Conservation (phyloP, 2,797 vertebrate species). For the Neomorphus geoffroyi region DNA sequence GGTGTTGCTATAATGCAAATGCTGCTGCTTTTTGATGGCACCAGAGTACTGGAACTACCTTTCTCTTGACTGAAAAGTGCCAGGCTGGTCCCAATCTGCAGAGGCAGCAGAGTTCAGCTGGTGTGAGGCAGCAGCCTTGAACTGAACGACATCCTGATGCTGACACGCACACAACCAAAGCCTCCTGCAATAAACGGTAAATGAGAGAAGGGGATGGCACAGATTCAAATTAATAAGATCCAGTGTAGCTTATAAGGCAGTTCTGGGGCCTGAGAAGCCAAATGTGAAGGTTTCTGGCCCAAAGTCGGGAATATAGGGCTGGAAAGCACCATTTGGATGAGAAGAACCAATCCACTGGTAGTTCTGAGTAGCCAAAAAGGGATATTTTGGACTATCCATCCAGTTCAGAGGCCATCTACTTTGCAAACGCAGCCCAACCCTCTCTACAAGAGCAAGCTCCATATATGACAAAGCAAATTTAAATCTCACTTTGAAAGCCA, state of each 20-base stretch:
- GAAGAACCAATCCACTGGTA: background rate
- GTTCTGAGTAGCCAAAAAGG: background rate
- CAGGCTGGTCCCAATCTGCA: background rate
- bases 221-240: background rate
- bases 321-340: background rate
- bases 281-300: background rate
- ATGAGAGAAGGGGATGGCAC: background rate
- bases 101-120: background rate
- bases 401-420: background rate
- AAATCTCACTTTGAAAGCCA: background rate
- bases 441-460: background rate
- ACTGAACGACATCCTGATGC: background rate
- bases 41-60: background rate
- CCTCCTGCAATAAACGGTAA: background rate
- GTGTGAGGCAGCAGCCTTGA: accelerated
- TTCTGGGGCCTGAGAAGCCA: background rate
- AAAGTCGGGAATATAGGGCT: background rate
- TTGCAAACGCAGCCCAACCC: background rate
- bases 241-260: background rate
- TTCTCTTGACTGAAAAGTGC: background rate
- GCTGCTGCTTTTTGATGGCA: background rate
- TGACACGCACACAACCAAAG: background rate
- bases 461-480: background rate
- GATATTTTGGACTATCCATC: background rate
- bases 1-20: background rate